Base-by-base conservation (phyloP, 2,113 vertebrate species). In the Dipodomys spectabilis region DNA sequence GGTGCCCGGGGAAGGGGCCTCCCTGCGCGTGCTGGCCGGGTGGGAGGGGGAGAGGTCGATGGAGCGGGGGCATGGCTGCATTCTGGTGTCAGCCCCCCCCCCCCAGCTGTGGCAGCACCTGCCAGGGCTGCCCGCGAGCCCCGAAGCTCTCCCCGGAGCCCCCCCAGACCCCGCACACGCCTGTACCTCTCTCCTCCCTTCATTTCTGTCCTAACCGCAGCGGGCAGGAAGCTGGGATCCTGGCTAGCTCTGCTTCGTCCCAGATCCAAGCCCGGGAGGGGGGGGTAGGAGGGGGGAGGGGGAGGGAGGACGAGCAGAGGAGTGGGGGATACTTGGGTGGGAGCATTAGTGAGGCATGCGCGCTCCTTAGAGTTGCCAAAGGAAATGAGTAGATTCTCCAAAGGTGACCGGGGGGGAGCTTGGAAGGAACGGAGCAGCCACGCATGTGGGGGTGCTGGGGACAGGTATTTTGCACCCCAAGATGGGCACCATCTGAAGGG, bases 1-100 rank as follows among this genome's bases (percentile, higher is more conserved):
- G 79, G 95, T 94, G 98, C 98, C 98, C 98, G 93, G 95, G 97
- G 97, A 97, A 73, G 97, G 94, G 91, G 90, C 83, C 96, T 97
- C 97, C 97, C 94, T 53, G 92, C 94, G 4, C 53, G 53, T 57
- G 53, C 53, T 16, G 53, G 53, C 92, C 53, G 79, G 94, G 96
- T 88, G 39, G 82, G 94, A 93, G 95, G 96, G 18, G n/a, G 95
- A 25, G 0, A 88, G 74, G 90, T 5, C 11, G 78, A 73, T 0
- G n/a, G 93, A 82, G 81, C 62, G 72, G 81, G 69, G 77, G 93
- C 9, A 16, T 62, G 86, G 71, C 83, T 16, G 92, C 19, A 5
- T 79, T 93, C 45, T 20, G 30, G 65, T 94, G 65, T 30, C 0
- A 64, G 62, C 1, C 5, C n/a, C 57, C 80, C 7, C 0, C 23